These are phyloP conservation scores for Sebastes kiyomatsui DNA, from an alignment of 2,797 vertebrate genomes.

Conservation along the genomic window DNA sequence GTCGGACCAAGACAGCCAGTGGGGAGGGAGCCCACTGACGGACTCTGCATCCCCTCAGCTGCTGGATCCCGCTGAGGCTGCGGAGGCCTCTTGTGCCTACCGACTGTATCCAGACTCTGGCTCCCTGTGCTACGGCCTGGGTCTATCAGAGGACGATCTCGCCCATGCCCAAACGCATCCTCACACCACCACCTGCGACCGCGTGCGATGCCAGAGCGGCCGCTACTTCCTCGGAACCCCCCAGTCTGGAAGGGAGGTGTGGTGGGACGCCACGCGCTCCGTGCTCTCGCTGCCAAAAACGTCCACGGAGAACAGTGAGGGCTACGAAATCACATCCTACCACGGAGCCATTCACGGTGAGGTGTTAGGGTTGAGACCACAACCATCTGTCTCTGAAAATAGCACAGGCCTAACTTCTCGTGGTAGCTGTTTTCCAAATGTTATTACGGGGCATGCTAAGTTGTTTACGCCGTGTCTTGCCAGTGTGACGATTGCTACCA, in stretches of 20 bases:
- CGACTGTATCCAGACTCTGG: slow-evolving; percentile 89
- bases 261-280: slow-evolving; percentile 91
- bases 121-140: slow-evolving; percentile 89
- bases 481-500: slow-evolving; percentile 79
- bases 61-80: slow-evolving; percentile 85
- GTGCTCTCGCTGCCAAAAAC: slow-evolving; percentile 88
- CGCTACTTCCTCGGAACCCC: slow-evolving; percentile 92
- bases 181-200: slow-evolving; percentile 89
- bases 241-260: slow-evolving; percentile 89
- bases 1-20: slow-evolving; percentile 94
- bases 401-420: slow-evolving; percentile 62
- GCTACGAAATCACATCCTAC: slow-evolving; percentile 90
- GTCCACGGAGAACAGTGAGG: slow-evolving; percentile 89
- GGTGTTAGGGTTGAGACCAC: slow-evolving; percentile 68
- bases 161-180: slow-evolving; percentile 86
- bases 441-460: slow-evolving; percentile 77
- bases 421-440: slow-evolving; percentile 79
- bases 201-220: slow-evolving; percentile 89
- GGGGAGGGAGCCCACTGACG: slow-evolving; percentile 93
- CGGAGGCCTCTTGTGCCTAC: slow-evolving; percentile 90
- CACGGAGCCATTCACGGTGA: slow-evolving; percentile 89
- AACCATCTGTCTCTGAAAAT: slow-evolving; percentile 77
- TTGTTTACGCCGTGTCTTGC: slow-evolving; percentile 79
- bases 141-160: slow-evolving; percentile 86
- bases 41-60: slow-evolving; percentile 92